A percentile compares a stretch with the other conserved stretches of the same genome.
These are phyloP conservation scores for Eulemur rufifrons DNA, from an alignment of 2,113 vertebrate genomes.

Conservation along the genomic window DNA sequence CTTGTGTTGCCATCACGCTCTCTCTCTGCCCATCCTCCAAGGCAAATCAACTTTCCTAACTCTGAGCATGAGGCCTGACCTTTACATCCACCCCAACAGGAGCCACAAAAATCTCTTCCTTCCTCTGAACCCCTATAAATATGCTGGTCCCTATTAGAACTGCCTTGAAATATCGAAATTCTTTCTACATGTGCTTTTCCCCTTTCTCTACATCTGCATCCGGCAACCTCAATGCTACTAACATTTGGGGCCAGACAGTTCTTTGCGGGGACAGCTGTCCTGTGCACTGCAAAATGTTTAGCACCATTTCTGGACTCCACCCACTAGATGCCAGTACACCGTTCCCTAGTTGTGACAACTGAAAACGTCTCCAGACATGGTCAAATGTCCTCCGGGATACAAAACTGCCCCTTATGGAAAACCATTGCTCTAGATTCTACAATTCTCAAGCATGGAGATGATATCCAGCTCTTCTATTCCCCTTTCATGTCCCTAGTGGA, in stretches of 20 bases:
- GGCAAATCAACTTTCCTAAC: not conserved
- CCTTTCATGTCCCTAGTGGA: not conserved
- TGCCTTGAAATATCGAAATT: not conserved
- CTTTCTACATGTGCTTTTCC: rapidly evolving
- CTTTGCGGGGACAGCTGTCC: not conserved
- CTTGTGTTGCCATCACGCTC: not conserved
- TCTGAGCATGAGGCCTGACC: not conserved
- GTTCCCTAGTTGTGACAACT: not conserved
- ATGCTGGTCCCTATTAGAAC: not conserved
- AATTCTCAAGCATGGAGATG: not conserved
- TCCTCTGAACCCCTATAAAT: not conserved
- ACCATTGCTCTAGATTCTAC: not conserved
- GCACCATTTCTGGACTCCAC: not conserved
- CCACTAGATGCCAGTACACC: not conserved
- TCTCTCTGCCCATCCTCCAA: not conserved
- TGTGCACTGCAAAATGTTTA: not conserved
- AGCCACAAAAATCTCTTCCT: not conserved
- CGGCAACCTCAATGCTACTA: not conserved
- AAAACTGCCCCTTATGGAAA: not conserved
- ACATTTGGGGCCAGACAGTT: not conserved
- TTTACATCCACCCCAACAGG: not conserved
- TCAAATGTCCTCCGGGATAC: not conserved
- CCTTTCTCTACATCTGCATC: not conserved
- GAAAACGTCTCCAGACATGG: not conserved
- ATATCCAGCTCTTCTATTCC: too few species aligned